Percentiles rank a stretch among this genome's conserved stretches.
phyloP scores from a whole-genome alignment of 2,113 vertebrate species.

The Tor tambroides region DNA sequence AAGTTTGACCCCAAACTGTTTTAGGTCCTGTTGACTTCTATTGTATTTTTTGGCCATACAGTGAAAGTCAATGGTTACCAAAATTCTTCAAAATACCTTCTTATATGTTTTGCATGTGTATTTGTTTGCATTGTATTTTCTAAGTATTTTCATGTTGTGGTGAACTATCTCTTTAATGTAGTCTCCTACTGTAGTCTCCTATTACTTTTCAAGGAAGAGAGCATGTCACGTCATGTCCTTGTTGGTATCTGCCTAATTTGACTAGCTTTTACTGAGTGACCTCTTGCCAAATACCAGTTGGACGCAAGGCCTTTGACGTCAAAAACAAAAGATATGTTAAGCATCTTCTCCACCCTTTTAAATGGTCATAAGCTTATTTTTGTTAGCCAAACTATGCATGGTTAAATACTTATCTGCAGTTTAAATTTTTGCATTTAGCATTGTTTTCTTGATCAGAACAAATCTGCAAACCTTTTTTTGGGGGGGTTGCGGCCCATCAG shows the following conservation, averaged over 20 bases:
- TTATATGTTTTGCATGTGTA: neutral
- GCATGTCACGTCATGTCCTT: neutral
- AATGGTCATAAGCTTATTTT: neutral
- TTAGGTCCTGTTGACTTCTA: neutral
- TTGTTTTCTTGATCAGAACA: neutral
- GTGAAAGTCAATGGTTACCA: neutral
- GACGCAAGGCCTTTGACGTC: neutral
- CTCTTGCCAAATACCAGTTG: neutral
- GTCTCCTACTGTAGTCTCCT: no score
- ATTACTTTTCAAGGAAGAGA: neutral
- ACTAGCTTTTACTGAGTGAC: neutral
- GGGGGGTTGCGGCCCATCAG: neutral
- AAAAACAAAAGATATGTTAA: conserved; percentile 2
- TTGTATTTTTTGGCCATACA: neutral
- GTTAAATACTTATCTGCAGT: neutral
- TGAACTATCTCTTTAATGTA: neutral
- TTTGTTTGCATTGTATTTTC: no score
- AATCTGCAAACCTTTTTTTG: neutral
- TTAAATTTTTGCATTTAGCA: neutral
- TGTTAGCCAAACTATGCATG: neutral
- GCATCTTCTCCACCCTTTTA: neutral
- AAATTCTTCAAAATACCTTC: neutral
- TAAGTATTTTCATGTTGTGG: no score
- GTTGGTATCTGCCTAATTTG: neutral
- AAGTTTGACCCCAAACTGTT: neutral